Percentiles rank a stretch among this genome's conserved stretches.
phyloP scores from a whole-genome alignment of 2,113 vertebrate genomes.

The Hyla sarda region DNA sequence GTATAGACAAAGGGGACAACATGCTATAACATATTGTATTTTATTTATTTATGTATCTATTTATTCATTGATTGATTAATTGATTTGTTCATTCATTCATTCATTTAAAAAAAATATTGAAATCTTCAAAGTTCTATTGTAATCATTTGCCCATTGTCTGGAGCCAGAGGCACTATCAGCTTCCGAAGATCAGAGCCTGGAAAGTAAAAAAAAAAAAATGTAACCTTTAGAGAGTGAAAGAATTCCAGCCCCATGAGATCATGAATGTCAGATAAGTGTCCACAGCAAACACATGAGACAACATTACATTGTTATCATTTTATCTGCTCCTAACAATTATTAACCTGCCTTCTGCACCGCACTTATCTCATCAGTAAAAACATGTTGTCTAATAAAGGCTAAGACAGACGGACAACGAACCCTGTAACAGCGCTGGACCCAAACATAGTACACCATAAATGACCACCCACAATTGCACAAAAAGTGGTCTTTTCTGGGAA shows the following conservation, averaged over 20 bases:
- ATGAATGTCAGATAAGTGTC: not conserved
- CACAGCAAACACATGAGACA: not conserved
- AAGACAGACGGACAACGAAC: not conserved
- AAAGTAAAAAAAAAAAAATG: not conserved
- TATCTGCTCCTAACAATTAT: slow-evolving; percentile 30
- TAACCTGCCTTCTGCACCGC: not conserved
- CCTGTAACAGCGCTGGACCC: too few relatives aligned
- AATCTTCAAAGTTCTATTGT: not conserved
- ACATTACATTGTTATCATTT: slow-evolving; percentile 9
- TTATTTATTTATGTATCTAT: too few relatives aligned
- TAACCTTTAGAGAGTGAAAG: not conserved
- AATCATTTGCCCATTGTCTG: not conserved
- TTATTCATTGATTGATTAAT: too few relatives aligned
- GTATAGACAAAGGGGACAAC: too few relatives aligned
- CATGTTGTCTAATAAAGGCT: not conserved
- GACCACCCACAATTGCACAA: too few relatives aligned
- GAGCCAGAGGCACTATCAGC: not conserved
- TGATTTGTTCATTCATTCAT: too few relatives aligned
- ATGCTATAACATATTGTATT: too few relatives aligned
- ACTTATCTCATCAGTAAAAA: not conserved
- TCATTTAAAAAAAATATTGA: not conserved
- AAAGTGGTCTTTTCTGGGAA: too few relatives aligned
- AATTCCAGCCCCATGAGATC: not conserved
- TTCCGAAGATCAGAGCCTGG: not conserved
- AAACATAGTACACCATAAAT: not conserved